Conservation (phyloP, 2,113 vertebrate species). For the Chlamydotis undulata region DNA sequence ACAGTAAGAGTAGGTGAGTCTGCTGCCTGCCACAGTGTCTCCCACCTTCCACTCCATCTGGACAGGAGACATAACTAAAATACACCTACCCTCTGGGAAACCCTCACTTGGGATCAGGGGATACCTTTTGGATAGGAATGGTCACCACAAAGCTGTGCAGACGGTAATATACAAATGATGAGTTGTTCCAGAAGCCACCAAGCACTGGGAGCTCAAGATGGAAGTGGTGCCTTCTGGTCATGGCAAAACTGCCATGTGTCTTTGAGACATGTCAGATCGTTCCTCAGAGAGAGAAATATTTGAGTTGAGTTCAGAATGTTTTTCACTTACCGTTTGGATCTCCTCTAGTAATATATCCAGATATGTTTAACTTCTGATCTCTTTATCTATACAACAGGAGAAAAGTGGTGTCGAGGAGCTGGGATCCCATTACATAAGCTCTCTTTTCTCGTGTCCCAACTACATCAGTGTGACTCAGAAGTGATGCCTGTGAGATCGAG, state of each 20-base stretch:
- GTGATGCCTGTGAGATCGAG: not conserved
- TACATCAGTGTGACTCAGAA: not conserved
- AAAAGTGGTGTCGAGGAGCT: not conserved
- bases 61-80: not conserved
- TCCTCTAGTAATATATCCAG: not conserved
- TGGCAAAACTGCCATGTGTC: not conserved
- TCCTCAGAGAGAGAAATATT: not conserved
- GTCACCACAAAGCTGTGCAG: not conserved
- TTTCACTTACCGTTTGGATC: not conserved
- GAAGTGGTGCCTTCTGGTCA: not conserved
- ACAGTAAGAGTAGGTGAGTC: not conserved
- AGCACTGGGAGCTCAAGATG: not conserved
- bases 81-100: not conserved
- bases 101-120: fast-evolving
- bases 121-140: not conserved
- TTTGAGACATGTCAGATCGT: not conserved
- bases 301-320: not conserved
- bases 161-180: too few species aligned
- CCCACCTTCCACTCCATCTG: fast-evolving
- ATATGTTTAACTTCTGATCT: not conserved
- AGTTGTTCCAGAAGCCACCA: not conserved
- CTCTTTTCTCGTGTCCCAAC: not conserved
- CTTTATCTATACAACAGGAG: not conserved
- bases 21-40: not conserved
- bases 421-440: not conserved